These are phyloP conservation scores for Phasianus colchicus DNA, from an alignment of 2,113 vertebrate species.

Conservation along the genomic window DNA sequence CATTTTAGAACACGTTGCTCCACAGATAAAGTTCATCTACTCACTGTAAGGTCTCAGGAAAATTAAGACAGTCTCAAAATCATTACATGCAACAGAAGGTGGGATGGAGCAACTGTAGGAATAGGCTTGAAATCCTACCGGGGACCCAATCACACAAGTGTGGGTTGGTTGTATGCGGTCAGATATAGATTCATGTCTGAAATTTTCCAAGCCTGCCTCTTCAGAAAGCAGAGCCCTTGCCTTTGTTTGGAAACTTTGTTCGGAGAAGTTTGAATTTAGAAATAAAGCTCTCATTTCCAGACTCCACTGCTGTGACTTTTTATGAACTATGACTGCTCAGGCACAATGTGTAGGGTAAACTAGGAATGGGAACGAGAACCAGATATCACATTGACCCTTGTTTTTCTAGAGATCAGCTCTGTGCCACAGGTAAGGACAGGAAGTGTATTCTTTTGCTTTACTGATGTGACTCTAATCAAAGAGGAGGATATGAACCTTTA, in stretches of 20 bases:
- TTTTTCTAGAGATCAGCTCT: fast-evolving
- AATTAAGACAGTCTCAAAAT: neutral
- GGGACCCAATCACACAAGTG: neutral
- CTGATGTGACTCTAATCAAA: neutral
- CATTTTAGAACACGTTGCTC: neutral
- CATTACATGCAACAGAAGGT: neutral
- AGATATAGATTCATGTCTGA: neutral
- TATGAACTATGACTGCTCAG: neutral
- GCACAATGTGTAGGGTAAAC: neutral
- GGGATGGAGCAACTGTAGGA: neutral
- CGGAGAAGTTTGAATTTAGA: neutral
- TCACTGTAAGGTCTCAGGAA: neutral
- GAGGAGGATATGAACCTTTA: neutral
- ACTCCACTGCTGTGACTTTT: neutral
- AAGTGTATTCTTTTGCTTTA: neutral
- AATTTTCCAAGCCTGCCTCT: neutral
- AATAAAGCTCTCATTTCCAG: neutral
- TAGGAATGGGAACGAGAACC: neutral
- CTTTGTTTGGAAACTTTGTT: neutral
- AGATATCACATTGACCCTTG: neutral
- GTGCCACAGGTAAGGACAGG: neutral
- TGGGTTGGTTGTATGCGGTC: neutral
- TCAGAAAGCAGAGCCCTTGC: neutral
- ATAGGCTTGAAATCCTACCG: neutral
- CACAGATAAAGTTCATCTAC: neutral